Percentiles rank a stretch among this genome's conserved stretches.
Conservation (phyloP, 2,113 vertebrate genomes). For the Echinops telfairi region DNA sequence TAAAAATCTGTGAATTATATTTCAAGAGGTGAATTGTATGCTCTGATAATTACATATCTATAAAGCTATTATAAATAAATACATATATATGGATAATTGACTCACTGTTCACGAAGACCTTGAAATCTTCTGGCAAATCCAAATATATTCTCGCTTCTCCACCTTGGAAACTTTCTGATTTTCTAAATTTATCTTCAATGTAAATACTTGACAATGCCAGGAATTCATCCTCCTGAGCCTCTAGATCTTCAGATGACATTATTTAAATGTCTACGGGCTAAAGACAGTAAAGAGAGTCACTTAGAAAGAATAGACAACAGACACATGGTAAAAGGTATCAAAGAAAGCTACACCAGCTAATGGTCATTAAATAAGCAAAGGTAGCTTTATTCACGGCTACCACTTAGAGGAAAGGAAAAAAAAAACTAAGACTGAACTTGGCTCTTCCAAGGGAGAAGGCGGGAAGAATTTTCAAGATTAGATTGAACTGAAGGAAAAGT, state of each 20-base stretch:
- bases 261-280: slow-evolving; percentile 85
- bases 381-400: neutral
- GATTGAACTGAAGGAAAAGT: neutral
- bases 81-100: slow-evolving; percentile 18
- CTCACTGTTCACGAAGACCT: slow-evolving; percentile 92
- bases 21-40: neutral
- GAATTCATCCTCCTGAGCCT: slow-evolving; percentile 97
- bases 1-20: neutral
- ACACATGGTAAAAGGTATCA: neutral
- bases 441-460: neutral
- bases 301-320: slow-evolving; percentile 52
- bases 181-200: slow-evolving; percentile 94
- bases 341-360: neutral
- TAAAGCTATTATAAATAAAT: neutral
- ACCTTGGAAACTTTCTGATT: slow-evolving; percentile 90
- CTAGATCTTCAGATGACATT: slow-evolving; percentile 96
- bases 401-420: neutral
- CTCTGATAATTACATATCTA: neutral
- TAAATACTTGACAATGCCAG: slow-evolving; percentile 98
- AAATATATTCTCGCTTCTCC: slow-evolving; percentile 95
- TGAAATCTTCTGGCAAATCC: slow-evolving; percentile 94
- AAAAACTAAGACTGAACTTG: neutral
- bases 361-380: neutral
- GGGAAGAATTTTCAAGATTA: neutral
- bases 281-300: slow-evolving; percentile 43